phyloP scores from a whole-genome alignment of 2,888 invertebrate genomes.

The Leucophora obtusa region DNA sequence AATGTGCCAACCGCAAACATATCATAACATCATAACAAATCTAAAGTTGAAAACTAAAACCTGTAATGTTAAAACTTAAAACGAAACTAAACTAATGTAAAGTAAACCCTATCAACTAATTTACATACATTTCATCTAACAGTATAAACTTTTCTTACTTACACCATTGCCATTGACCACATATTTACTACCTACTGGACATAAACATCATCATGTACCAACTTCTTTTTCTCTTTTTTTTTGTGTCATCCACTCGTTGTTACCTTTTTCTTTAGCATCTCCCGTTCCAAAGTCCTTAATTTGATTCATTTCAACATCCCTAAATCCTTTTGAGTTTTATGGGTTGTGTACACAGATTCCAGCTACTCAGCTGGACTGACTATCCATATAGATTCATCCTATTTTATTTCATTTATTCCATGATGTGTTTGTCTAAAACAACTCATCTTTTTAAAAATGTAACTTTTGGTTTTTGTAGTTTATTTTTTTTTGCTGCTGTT shows the following conservation, averaged over 20 bases:
- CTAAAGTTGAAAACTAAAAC: conserved; percentile 21
- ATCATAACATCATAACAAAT: conserved; percentile 14
- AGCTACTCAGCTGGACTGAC: not conserved
- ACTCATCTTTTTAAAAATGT: conserved; percentile 10
- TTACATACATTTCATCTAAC: conserved; percentile 31
- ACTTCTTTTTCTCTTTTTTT: not conserved
- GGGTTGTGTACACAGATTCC: conserved; percentile 25
- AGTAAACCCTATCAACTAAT: conserved; percentile 46
- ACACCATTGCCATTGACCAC: conserved; percentile 57
- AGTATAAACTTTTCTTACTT: conserved; percentile 30
- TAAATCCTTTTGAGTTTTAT: conserved; percentile 27
- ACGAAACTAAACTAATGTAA: not conserved
- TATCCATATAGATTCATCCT: conserved; percentile 50
- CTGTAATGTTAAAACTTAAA: not conserved
- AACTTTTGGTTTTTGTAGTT: conserved; percentile 8
- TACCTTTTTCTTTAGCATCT: not conserved
- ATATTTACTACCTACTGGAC: not conserved
- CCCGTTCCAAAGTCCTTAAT: not conserved
- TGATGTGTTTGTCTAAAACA: conserved; percentile 29
- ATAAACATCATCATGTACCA: not conserved
- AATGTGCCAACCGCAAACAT: not conserved
- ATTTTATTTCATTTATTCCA: conserved; percentile 5
- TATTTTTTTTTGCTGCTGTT: conserved; percentile 14
- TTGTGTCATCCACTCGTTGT: not conserved
- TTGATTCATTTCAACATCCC: not conserved